Evolutionary conservation across 2,888 invertebrate species (phyloP).

Genomic region (Piscicola geometra): DNA sequence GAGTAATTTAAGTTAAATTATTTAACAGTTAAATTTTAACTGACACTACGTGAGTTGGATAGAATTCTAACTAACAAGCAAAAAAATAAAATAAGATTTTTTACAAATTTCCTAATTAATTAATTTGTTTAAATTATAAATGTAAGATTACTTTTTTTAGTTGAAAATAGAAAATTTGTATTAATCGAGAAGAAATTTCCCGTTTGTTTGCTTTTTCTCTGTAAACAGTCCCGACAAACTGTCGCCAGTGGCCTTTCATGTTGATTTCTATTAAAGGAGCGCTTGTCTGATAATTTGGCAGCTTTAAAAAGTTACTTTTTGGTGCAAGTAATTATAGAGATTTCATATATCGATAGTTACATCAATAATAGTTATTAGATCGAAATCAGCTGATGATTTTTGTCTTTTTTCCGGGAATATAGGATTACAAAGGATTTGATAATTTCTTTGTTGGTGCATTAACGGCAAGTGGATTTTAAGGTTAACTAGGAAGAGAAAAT

Average conservation of each 20-base stretch:
- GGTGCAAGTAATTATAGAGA: neutral
- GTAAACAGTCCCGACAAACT: slow-evolving; percentile 16
- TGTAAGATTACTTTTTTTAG: too few species aligned
- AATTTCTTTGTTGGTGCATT: neutral
- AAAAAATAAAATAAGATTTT: too few species aligned
- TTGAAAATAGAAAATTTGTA: too few species aligned
- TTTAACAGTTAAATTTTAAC: too few species aligned
- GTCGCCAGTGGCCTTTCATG: slow-evolving; percentile 16
- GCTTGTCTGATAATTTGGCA: neutral
- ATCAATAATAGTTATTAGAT: neutral
- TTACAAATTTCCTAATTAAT: too few species aligned
- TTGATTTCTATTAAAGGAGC: slow-evolving; percentile 6
- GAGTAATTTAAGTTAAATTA: too few species aligned
- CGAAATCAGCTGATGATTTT: slow-evolving; percentile 13
- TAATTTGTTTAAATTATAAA: too few species aligned
- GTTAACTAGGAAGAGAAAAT: neutral
- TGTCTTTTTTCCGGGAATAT: neutral
- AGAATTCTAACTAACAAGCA: too few species aligned
- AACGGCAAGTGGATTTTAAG: neutral
- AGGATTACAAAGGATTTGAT: neutral
- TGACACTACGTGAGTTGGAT: too few species aligned
- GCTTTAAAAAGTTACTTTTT: neutral
- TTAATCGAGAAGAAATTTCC: too few species aligned
- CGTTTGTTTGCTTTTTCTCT: slow-evolving; percentile 8
- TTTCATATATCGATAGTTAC: neutral